These are phyloP conservation scores for Beaufortia kweichowensis DNA, from an alignment of 2,113 vertebrate genomes.

Conservation along the genomic window DNA sequence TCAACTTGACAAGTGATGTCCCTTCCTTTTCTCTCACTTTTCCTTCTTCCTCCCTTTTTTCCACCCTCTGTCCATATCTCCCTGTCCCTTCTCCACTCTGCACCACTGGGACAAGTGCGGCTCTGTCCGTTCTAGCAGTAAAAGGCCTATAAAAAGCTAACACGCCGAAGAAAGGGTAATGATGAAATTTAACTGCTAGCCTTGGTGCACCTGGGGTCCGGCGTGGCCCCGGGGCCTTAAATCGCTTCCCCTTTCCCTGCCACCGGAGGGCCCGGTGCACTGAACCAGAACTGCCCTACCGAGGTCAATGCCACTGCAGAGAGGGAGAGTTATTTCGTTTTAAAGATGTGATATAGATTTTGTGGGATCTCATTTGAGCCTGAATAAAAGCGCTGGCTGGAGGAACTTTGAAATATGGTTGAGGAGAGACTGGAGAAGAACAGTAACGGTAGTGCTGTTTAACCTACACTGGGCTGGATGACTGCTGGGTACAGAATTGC, in stretches of 20 bases:
- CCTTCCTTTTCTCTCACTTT: constrained; percentile 43
- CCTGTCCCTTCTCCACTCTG: constrained; percentile 57
- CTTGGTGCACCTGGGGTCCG: constrained; percentile 77
- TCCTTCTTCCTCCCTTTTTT: constrained; percentile 22
- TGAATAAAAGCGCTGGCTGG: constrained; percentile 72
- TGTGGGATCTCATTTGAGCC: constrained; percentile 78
- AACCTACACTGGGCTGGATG: constrained; percentile 32
- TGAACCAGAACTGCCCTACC: constrained; percentile 75
- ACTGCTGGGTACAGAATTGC: constrained; percentile 17
- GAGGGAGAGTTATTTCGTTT: constrained; percentile 77
- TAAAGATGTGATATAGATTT: constrained; percentile 82
- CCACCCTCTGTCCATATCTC: constrained; percentile 59
- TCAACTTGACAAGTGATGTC: constrained; percentile 78
- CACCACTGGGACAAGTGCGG: constrained; percentile 67
- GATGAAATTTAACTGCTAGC: constrained; percentile 83
- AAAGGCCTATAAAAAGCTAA: constrained; percentile 80
- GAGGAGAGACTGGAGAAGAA: constrained; percentile 55
- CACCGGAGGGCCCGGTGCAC: constrained; percentile 64
- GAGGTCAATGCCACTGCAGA: constrained; percentile 75
- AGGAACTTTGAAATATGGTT: constrained; percentile 73
- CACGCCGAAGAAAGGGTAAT: constrained; percentile 77
- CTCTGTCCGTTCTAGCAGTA: constrained; percentile 72
- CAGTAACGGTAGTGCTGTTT: constrained; percentile 50
- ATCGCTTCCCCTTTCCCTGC: constrained; percentile 45
- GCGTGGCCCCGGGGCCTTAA: constrained; percentile 51